Evolutionary conservation across 2,888 invertebrate genomes (phyloP).

Genomic region (Drosophila subquinaria): DNA sequence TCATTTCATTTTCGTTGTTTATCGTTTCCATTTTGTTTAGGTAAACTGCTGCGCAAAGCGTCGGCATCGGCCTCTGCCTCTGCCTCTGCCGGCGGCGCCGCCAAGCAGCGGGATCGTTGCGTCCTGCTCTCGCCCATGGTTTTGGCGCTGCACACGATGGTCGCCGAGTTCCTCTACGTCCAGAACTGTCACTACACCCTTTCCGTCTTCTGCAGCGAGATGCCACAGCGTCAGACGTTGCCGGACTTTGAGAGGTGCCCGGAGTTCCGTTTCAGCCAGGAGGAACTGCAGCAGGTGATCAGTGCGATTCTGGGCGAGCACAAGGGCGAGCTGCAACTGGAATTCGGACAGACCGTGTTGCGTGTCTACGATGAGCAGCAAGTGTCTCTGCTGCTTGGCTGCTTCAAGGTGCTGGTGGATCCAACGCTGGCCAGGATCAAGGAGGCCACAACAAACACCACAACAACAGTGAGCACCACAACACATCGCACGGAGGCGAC

Average conservation of each 20-base stretch:
- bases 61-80: constrained; percentile 22
- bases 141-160: constrained; percentile 82
- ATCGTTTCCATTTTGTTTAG: constrained; percentile 13
- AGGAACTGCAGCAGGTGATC: constrained; percentile 80
- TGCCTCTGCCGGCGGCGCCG: background rate
- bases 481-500: background rate
- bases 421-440: background rate
- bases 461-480: background rate
- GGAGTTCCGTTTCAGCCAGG: constrained; percentile 80
- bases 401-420: constrained; percentile 42
- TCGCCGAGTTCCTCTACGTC: constrained; percentile 84
- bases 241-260: constrained; percentile 80
- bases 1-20: background rate
- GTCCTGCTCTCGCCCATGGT: constrained; percentile 78
- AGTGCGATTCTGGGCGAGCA: constrained; percentile 45
- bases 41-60: constrained; percentile 48
- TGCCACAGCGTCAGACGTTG: constrained; percentile 82
- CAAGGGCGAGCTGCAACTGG: constrained; percentile 1
- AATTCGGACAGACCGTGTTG: constrained; percentile 9
- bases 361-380: constrained; percentile 39
- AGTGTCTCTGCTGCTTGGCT: constrained; percentile 37
- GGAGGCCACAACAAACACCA: background rate
- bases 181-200: constrained; percentile 84
- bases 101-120: background rate
- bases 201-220: constrained; percentile 84